Evolutionary conservation across 1,140 invertebrate species (phyloP).

Genomic region (Sycophila sp.): DNA sequence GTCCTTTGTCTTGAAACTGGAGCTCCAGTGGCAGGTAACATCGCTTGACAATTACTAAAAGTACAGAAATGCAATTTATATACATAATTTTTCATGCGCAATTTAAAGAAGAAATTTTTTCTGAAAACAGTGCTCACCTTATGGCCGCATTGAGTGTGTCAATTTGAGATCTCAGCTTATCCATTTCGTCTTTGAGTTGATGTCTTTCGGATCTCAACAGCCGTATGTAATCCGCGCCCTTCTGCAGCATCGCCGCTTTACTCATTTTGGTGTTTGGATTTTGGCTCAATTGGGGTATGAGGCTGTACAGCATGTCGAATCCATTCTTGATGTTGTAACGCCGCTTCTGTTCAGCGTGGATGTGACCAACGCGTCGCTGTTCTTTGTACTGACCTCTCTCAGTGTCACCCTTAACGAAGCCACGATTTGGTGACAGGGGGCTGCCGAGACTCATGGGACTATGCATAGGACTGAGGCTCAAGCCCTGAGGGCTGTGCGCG

Average conservation of each 20-base stretch:
- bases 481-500: slow-evolving; percentile 57
- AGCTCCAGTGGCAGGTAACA: slow-evolving; percentile 94
- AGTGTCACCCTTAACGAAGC: slow-evolving; percentile 56
- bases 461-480: slow-evolving; percentile 64
- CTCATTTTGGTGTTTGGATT: slow-evolving; percentile 92
- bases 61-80: slow-evolving; percentile 42
- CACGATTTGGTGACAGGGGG: slow-evolving; percentile 56
- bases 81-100: not conserved
- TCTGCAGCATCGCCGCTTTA: slow-evolving; percentile 97
- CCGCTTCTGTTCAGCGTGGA: slow-evolving; percentile 97
- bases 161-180: slow-evolving; percentile 85
- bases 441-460: slow-evolving; percentile 63
- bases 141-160: slow-evolving; percentile 91
- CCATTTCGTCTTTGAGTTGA: slow-evolving; percentile 91
- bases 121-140: slow-evolving; percentile 69
- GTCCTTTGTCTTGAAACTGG: slow-evolving; percentile 89
- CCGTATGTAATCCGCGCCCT: slow-evolving; percentile 95
- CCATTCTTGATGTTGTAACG: slow-evolving; percentile 98
- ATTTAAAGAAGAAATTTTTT: not conserved
- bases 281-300: slow-evolving; percentile 92
- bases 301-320: slow-evolving; percentile 91
- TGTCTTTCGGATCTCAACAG: slow-evolving; percentile 87
- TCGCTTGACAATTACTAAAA: slow-evolving; percentile 87
- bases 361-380: slow-evolving; percentile 84
- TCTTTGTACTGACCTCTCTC: slow-evolving; percentile 69